Conservation (phyloP, 2,797 vertebrate genomes). For the Syngnathus rostellatus region DNA sequence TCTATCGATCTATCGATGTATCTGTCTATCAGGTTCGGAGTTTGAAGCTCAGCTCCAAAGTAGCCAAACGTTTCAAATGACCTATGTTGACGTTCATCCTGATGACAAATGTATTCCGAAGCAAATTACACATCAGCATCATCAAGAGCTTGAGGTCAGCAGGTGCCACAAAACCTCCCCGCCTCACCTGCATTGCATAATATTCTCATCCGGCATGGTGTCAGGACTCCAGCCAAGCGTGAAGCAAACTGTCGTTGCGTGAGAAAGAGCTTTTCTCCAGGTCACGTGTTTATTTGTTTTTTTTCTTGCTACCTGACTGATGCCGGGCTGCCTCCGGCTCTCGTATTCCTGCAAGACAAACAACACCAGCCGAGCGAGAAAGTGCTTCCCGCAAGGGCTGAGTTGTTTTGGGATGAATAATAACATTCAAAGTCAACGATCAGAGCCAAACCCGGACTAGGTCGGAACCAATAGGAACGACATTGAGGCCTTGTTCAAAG, state of each 20-base stretch:
- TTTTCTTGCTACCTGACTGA: constrained; percentile 34
- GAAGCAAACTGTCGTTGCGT: constrained; percentile 48
- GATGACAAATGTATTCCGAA: neutral
- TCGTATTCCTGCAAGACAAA: constrained; percentile 41
- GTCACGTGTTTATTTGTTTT: constrained; percentile 26
- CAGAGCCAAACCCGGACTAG: neutral
- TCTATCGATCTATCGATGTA: too few species aligned
- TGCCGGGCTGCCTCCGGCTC: constrained; percentile 23
- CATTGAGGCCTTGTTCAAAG: neutral
- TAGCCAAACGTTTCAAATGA: too few species aligned
- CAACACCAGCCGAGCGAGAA: constrained; percentile 28
- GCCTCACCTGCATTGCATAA: constrained; percentile 35
- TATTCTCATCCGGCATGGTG: constrained; percentile 35
- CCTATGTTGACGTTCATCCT: too few species aligned
- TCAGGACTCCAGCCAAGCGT: constrained; percentile 46
- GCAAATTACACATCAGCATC: neutral
- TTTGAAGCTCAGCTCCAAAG: too few species aligned
- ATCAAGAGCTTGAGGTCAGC: constrained; percentile 13
- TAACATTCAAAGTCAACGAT: neutral
- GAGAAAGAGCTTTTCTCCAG: constrained; percentile 39
- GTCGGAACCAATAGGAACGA: neutral
- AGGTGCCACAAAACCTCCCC: constrained; percentile 16
- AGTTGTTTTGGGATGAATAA: neutral
- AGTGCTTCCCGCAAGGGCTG: constrained; percentile 5
- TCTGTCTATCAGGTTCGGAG: too few species aligned